Evolutionary conservation across 1,140 invertebrate genomes (phyloP).

Genomic region (Aporrectodea caliginosa): DNA sequence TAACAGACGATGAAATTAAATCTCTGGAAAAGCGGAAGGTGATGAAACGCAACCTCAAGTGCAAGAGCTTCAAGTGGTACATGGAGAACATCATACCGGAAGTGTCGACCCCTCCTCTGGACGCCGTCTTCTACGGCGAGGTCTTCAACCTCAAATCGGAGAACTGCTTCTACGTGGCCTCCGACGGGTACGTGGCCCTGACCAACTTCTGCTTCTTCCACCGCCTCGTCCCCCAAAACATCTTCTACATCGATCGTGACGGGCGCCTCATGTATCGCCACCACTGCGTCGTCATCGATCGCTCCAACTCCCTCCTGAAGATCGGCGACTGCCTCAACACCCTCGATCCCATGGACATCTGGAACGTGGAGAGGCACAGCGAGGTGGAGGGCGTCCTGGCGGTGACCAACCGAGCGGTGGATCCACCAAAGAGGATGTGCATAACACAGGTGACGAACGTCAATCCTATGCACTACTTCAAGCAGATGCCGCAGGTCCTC

Average conservation of each 20-base stretch:
- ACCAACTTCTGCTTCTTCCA: constrained; percentile 33
- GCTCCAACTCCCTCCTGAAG: not conserved
- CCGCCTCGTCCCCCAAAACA: constrained; percentile 24
- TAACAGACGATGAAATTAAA: constrained; percentile 20
- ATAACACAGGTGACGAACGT: constrained; percentile 29
- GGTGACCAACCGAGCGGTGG: not conserved
- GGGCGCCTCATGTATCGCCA: constrained; percentile 24
- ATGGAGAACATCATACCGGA: constrained; percentile 32
- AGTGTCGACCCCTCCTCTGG: constrained; percentile 29
- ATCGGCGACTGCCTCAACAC: constrained; percentile 1
- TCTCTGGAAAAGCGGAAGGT: constrained; percentile 23
- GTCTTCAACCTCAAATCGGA: constrained; percentile 33
- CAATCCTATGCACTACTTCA: constrained; percentile 13
- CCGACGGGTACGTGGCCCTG: constrained; percentile 29
- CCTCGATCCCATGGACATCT: constrained; percentile 7
- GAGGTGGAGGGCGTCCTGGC: constrained; percentile 18
- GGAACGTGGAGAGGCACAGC: constrained; percentile 12
- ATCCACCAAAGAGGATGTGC: constrained; percentile 18
- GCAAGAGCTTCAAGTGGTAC: constrained; percentile 30
- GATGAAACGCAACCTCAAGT: constrained; percentile 28
- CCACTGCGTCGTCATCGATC: constrained; percentile 8
- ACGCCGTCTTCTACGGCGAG: constrained; percentile 32
- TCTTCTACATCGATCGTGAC: constrained; percentile 30
- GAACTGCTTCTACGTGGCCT: constrained; percentile 23
- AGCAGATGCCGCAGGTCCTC: constrained; percentile 30